Evolutionary conservation across 2,888 invertebrate genomes (phyloP).

Genomic region (Deladenus siricidicola): DNA sequence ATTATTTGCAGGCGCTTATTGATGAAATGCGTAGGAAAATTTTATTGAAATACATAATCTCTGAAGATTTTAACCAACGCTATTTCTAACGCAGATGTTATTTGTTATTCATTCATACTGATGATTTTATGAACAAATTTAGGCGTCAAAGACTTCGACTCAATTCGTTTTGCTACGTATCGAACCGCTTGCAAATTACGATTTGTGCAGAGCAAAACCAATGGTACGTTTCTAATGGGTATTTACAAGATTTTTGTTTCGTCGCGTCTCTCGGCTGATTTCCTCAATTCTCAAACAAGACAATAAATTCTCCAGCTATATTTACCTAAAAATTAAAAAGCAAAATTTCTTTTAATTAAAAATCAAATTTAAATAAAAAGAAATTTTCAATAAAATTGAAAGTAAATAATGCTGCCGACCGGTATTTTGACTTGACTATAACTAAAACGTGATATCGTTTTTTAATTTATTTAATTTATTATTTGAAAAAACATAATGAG

Average conservation of each 20-base stretch:
- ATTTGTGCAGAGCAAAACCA: conserved; percentile 94
- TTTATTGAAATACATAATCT: conserved; percentile 9
- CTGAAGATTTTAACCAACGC: no score
- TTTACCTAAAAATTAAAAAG: background rate
- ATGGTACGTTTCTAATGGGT: conserved; percentile 62
- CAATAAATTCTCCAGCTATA: no score
- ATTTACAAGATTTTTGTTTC: background rate
- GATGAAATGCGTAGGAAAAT: conserved; percentile 49
- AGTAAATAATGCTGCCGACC: no score
- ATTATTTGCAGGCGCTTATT: conserved; percentile 34
- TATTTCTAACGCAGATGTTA: no score
- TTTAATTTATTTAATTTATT: no score
- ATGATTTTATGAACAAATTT: conserved; percentile 16
- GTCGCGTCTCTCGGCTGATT: conserved; percentile 3
- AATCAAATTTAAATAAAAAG: background rate
- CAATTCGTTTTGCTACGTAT: conserved; percentile 93
- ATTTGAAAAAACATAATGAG: no score
- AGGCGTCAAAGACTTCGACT: conserved; percentile 76
- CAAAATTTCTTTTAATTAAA: background rate
- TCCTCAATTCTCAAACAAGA: no score
- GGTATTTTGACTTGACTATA: no score
- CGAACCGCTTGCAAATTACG: conserved; percentile 91
- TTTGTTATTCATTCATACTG: no score
- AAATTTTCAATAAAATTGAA: no score
- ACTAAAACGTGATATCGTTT: no score